Percentiles rank a stretch among this genome's conserved stretches.
Conservation (phyloP, 2,888 invertebrate species). For the Drosophila pegasa region DNA sequence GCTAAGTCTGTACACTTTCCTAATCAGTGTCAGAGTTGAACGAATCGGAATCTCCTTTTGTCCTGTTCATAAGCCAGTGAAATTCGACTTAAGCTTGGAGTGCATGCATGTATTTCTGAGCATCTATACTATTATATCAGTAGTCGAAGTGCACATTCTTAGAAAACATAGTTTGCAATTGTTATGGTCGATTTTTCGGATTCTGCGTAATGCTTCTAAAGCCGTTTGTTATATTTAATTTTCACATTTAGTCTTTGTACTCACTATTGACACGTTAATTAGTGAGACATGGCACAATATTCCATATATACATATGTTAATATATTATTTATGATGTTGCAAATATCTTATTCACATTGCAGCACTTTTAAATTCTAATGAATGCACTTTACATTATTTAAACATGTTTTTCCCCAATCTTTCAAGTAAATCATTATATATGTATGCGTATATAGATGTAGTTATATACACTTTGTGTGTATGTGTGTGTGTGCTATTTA, state of each 20-base stretch:
- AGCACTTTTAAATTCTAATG: not conserved
- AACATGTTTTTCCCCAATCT: not conserved
- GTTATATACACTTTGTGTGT: not conserved
- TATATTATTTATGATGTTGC: not conserved
- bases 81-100: not conserved
- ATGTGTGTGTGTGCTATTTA: not conserved
- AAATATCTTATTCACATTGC: not conserved
- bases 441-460: not conserved
- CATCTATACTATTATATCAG: not conserved
- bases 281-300: not conserved
- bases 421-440: not conserved
- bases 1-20: too few species aligned
- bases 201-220: not conserved
- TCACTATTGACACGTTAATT: not conserved
- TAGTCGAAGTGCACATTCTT: not conserved
- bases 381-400: not conserved
- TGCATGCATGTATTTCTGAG: not conserved
- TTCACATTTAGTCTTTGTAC: not conserved
- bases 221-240: not conserved
- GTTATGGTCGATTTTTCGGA: constrained; percentile 7
- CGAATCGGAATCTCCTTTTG: too few species aligned
- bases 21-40: too few species aligned
- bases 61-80: too few species aligned
- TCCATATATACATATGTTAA: not conserved
- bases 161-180: not conserved